Conservation (phyloP, 2,888 invertebrate genomes). For the Ichneumoninae sp. region DNA sequence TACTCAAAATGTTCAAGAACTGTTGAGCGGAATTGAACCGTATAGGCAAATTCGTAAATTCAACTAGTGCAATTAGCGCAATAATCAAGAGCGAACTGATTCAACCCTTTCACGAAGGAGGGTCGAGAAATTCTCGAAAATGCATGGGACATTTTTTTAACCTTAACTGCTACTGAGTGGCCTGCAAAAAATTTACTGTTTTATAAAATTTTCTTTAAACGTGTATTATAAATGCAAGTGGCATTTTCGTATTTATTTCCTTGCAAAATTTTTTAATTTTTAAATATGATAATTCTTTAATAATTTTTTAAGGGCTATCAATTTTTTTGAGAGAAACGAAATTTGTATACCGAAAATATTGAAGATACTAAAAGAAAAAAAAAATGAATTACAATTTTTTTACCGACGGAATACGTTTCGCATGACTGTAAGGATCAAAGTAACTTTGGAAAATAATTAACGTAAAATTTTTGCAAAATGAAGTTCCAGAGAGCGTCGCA, state of each 20-base stretch:
- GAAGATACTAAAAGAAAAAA: not conserved
- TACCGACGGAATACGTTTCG: not conserved
- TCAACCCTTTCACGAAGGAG: not conserved
- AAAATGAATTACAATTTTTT: not conserved
- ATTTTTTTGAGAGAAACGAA: too few relatives aligned
- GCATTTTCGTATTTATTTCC: not conserved
- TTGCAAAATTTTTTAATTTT: not conserved
- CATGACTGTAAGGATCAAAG: too few relatives aligned
- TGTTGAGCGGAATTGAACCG: too few relatives aligned
- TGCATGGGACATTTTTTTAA: not conserved
- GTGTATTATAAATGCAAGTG: not conserved
- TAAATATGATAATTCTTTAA: not conserved
- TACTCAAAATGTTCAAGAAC: too few relatives aligned
- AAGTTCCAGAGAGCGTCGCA: not conserved
- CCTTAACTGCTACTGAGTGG: not conserved
- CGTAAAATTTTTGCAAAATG: not conserved
- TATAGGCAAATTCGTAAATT: too few relatives aligned
- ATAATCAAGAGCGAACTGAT: not conserved
- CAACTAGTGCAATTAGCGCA: not conserved
- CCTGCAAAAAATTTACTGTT: not conserved
- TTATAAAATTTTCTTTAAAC: not conserved
- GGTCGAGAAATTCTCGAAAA: not conserved
- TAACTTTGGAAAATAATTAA: not conserved
- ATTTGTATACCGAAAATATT: too few relatives aligned
- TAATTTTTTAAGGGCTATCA: not conserved